Evolutionary conservation across 2,797 vertebrate genomes (phyloP).

Genomic region (Chanos chanos): DNA sequence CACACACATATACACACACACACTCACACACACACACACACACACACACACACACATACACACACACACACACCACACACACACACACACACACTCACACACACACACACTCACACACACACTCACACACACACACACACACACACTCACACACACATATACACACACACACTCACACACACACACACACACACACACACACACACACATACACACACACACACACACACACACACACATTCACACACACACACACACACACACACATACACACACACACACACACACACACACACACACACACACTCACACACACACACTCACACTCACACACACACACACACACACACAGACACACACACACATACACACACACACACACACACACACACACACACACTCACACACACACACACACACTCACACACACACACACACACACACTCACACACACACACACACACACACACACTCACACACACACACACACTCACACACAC

Average conservation of each 20-base stretch:
- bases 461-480: too few species aligned
- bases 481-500: too few species aligned
- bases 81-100: too few species aligned
- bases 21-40: slow-evolving; percentile 77
- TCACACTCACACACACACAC: neutral
- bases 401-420: too few species aligned
- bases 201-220: neutral
- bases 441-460: too few species aligned
- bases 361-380: too few species aligned
- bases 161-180: neutral
- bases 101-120: too few species aligned
- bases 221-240: neutral
- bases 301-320: neutral
- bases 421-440: too few species aligned
- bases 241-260: neutral
- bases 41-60: slow-evolving; percentile 9
- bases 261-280: neutral
- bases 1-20: slow-evolving; percentile 64
- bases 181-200: neutral
- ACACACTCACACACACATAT: slow-evolving; percentile 37
- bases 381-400: too few species aligned
- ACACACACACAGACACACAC: too few species aligned
- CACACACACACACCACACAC: too few species aligned
- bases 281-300: neutral
- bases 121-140: neutral